Percentiles rank a stretch among this genome's conserved stretches.
These are phyloP conservation scores for Agriotes lineatus DNA, from an alignment of 2,888 invertebrate species.

Conservation along the genomic window DNA sequence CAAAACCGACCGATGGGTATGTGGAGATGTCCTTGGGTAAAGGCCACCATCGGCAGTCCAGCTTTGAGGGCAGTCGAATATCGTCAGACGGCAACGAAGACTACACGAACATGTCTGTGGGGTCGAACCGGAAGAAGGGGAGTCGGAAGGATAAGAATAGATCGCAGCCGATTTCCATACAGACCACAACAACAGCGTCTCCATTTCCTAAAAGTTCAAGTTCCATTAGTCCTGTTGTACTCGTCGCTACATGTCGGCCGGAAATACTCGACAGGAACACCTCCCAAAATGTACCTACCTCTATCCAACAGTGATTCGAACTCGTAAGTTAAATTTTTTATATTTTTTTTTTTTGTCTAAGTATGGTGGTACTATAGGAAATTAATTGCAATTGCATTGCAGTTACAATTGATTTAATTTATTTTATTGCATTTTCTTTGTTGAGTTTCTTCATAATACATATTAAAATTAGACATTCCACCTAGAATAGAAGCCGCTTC, in stretches of 20 bases:
- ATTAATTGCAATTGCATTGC: too few species aligned
- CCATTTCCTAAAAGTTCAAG: constrained; percentile 47
- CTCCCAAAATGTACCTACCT: constrained; percentile 67
- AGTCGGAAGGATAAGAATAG: constrained; percentile 67
- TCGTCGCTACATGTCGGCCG: constrained; percentile 52
- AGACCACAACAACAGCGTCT: constrained; percentile 60
- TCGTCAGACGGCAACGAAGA: constrained; percentile 61
- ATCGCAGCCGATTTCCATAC: constrained; percentile 76
- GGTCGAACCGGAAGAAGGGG: constrained; percentile 56
- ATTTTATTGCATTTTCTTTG: too few species aligned
- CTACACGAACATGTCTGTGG: constrained; percentile 69
- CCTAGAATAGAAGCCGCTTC: too few species aligned
- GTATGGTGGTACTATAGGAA: too few species aligned
- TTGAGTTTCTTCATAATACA: too few species aligned
- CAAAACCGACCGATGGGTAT: constrained; percentile 70
- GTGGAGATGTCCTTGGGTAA: constrained; percentile 74
- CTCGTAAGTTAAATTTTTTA: too few species aligned
- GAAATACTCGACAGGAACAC: constrained; percentile 63
- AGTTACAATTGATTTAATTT: too few species aligned
- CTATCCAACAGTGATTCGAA: constrained; percentile 65
- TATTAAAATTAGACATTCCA: too few species aligned
- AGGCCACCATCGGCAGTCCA: constrained; percentile 55
- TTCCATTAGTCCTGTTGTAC: constrained; percentile 49
- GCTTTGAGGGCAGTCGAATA: constrained; percentile 57
- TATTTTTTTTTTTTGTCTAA: too few species aligned